Conservation (phyloP, 2,888 invertebrate genomes). For the Myathropa florea region DNA sequence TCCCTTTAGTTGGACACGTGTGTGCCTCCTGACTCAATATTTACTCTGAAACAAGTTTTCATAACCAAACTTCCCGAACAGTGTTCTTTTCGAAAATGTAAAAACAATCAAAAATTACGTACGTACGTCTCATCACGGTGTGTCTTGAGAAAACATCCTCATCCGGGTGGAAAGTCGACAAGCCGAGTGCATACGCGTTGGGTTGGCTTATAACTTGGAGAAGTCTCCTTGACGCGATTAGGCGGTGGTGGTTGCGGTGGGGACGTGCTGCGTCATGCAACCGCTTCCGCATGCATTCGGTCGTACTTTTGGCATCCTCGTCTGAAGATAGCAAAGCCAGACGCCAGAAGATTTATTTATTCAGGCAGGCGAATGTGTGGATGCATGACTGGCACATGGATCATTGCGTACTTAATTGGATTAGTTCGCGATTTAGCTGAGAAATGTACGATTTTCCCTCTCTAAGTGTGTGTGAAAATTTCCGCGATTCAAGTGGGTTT, state of each 20-base stretch:
- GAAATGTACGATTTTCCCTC: neutral
- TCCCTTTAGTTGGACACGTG: neutral
- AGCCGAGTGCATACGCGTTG: neutral
- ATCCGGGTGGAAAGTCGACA: no score
- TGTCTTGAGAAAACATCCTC: neutral
- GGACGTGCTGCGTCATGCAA: neutral
- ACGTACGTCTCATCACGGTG: no score
- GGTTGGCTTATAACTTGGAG: neutral
- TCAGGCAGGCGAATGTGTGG: neutral
- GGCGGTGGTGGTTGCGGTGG: neutral
- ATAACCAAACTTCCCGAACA: neutral
- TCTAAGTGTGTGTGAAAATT: neutral
- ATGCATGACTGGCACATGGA: neutral
- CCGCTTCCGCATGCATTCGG: neutral
- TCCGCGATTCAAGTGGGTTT: neutral
- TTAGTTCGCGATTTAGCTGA: neutral
- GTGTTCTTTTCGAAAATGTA: neutral
- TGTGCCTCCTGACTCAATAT: neutral
- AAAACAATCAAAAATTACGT: neutral
- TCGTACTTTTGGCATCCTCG: neutral
- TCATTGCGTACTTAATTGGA: constrained; percentile 9
- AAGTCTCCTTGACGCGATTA: neutral
- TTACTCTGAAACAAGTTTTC: neutral
- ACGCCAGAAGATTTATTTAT: neutral
- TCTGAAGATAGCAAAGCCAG: neutral